These are phyloP conservation scores for Anagrus nilaparvatae DNA, from an alignment of 1,140 invertebrate genomes.

Conservation along the genomic window DNA sequence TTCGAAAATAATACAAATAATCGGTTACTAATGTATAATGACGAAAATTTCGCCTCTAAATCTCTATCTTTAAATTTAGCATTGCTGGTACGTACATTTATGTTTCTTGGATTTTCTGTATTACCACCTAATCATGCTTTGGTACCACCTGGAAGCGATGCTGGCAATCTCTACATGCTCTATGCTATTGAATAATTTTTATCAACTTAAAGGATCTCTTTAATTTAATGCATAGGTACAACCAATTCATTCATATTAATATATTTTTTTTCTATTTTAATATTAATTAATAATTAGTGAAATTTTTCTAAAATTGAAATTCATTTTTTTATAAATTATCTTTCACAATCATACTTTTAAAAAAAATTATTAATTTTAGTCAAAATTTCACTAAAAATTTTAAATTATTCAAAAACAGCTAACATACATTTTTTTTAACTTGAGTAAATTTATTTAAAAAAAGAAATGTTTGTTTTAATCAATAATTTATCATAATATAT, in stretches of 20 bases:
- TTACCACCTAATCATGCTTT: conserved; percentile 73
- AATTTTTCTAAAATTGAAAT: no score
- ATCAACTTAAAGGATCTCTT: conserved; percentile 25
- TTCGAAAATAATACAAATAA: conserved; percentile 17
- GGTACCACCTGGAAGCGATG: conserved; percentile 52
- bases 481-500: no score
- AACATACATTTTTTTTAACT: no score
- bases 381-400: no score
- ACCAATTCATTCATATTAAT: conserved; percentile 2
- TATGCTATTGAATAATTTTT: conserved; percentile 63
- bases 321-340: no score
- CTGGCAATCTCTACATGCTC: conserved; percentile 67
- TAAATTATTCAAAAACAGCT: no score
- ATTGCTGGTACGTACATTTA: conserved; percentile 84
- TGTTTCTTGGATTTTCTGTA: conserved; percentile 88
- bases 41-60: conserved; percentile 18
- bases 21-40: conserved; percentile 10
- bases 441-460: no score
- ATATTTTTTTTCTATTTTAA: no score
- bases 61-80: conserved; percentile 45
- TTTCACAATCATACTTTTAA: no score
- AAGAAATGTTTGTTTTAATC: no score
- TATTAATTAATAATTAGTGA: no score
- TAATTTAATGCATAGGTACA: conserved; percentile 36
- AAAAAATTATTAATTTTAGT: no score